Percentiles rank a stretch among this genome's conserved stretches.
Conservation (phyloP, 2,113 vertebrate species). For the Uria aalge region DNA sequence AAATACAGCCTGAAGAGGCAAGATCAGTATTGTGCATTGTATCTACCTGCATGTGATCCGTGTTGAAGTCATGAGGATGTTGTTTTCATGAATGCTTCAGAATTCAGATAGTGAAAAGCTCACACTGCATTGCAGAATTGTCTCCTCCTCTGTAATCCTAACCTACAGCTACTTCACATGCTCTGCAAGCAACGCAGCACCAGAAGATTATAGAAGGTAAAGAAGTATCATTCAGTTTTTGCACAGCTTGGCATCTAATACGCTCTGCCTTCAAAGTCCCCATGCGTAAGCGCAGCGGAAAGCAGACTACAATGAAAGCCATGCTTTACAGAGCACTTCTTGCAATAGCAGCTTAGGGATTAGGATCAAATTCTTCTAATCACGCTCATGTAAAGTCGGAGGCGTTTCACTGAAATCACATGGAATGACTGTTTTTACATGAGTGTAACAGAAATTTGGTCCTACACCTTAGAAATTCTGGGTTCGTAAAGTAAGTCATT, state of each 20-base stretch:
- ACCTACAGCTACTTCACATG: constrained; percentile 62
- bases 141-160: constrained; percentile 66
- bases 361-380: constrained; percentile 56
- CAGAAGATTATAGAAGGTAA: constrained; percentile 57
- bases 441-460: background rate
- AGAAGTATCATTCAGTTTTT: constrained; percentile 49
- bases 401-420: background rate
- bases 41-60: constrained; percentile 77
- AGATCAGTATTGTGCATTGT: constrained; percentile 77
- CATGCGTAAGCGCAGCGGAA: background rate
- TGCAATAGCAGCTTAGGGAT: constrained; percentile 50
- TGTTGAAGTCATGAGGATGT: constrained; percentile 76
- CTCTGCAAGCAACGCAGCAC: constrained; percentile 57
- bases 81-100: constrained; percentile 75
- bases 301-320: constrained; percentile 33
- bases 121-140: constrained; percentile 62
- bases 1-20: constrained; percentile 67
- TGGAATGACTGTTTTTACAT: background rate
- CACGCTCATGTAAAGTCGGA: constrained; percentile 31
- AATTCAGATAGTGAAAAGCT: constrained; percentile 68
- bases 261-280: constrained; percentile 35
- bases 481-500: constrained; percentile 1
- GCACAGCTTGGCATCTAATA: constrained; percentile 31
- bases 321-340: constrained; percentile 53
- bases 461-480: background rate